These are phyloP conservation scores for Syngnathoides biaculeatus DNA, from an alignment of 2,113 vertebrate genomes.

Conservation along the genomic window DNA sequence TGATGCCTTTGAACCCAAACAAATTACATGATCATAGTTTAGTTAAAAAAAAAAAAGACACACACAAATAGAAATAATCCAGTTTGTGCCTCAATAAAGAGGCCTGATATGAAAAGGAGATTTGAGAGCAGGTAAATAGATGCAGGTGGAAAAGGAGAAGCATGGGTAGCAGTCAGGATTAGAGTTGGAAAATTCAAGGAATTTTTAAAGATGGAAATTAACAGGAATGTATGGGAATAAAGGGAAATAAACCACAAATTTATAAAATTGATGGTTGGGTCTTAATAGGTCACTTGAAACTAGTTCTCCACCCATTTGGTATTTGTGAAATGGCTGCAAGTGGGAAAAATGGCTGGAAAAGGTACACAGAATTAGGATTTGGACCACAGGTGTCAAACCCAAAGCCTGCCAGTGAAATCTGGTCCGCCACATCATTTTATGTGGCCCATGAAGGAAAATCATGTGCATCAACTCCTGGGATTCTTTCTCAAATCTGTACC, in stretches of 20 bases:
- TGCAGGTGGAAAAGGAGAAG: constrained; percentile 18
- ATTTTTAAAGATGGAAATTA: not conserved
- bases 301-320: not conserved
- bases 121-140: constrained; percentile 42
- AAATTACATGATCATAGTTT: constrained; percentile 29
- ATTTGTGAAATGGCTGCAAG: constrained; percentile 18
- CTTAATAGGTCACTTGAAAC: too few species aligned
- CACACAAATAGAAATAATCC: constrained; percentile 33
- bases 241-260: not conserved
- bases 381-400: too few species aligned
- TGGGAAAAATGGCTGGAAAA: not conserved
- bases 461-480: too few species aligned
- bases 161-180: constrained; percentile 23
- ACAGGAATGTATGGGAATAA: not conserved
- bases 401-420: too few species aligned
- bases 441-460: too few species aligned
- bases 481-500: too few species aligned
- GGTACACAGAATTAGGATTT: not conserved
- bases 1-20: constrained; percentile 24
- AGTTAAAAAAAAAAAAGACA: not conserved
- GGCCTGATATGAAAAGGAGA: constrained; percentile 39
- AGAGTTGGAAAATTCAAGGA: not conserved
- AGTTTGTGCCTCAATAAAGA: constrained; percentile 50
- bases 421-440: too few species aligned
- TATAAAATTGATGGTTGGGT: not conserved